phyloP scores from a whole-genome alignment of 2,797 vertebrate species.

The Acrossocheilus fasciatus region DNA sequence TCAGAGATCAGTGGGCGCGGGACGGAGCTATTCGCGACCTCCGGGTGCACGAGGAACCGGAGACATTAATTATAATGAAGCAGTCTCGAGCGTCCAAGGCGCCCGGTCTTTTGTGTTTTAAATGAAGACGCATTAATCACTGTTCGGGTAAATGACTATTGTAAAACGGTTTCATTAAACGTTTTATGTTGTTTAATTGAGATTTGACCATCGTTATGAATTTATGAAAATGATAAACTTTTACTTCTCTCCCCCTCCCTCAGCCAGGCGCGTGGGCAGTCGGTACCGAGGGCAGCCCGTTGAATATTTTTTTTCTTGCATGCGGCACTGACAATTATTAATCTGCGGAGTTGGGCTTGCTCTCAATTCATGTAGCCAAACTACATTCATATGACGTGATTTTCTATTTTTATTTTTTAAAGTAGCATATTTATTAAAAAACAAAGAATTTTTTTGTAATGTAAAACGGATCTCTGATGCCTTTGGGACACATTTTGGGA shows the following conservation, averaged over 20 bases:
- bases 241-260: conserved; percentile 57
- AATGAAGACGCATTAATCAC: conserved; percentile 76
- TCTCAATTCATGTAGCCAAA: conserved; percentile 54
- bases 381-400: conserved; percentile 56
- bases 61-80: conserved; percentile 73
- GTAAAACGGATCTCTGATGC: neutral
- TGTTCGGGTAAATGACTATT: conserved; percentile 66
- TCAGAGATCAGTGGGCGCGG: conserved; percentile 66
- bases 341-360: conserved; percentile 66
- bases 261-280: conserved; percentile 61
- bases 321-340: conserved; percentile 71
- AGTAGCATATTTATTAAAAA: neutral
- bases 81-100: conserved; percentile 62
- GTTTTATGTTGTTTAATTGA: conserved; percentile 73
- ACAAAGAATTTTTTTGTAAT: neutral
- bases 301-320: conserved; percentile 47
- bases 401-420: neutral
- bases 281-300: conserved; percentile 64
- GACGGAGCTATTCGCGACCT: conserved; percentile 65
- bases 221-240: conserved; percentile 66
- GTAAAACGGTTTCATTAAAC: conserved; percentile 71
- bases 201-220: conserved; percentile 70
- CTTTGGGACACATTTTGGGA: neutral
- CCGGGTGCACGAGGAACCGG: conserved; percentile 64
- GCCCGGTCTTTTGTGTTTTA: conserved; percentile 64